These are phyloP conservation scores for Percina caprodes DNA, from an alignment of 2,113 vertebrate genomes.

Conservation along the genomic window DNA sequence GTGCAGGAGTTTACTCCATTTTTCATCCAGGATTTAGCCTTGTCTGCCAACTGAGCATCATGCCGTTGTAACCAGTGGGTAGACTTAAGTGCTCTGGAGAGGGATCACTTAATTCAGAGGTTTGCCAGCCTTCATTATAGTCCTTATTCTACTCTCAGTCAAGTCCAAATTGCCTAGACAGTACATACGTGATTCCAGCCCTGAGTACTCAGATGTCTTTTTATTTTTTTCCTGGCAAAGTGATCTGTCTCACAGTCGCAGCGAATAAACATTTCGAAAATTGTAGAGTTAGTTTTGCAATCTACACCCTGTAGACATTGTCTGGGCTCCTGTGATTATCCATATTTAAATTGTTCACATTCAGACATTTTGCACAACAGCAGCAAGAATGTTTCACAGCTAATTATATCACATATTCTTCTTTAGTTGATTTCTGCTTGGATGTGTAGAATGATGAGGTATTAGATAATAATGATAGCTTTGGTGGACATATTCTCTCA, in stretches of 20 bases:
- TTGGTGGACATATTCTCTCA: not conserved
- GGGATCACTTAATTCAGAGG: conserved; percentile 39
- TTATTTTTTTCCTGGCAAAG: conserved; percentile 18
- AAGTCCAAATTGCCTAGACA: conserved; percentile 28
- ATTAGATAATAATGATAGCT: conserved; percentile 30
- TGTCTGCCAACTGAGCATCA: conserved; percentile 40
- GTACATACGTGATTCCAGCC: conserved; percentile 25
- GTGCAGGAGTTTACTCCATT: conserved; percentile 18
- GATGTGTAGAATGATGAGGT: conserved; percentile 8
- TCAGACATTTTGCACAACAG: not conserved
- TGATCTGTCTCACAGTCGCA: not conserved
- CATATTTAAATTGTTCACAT: not conserved
- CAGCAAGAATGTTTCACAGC: not conserved
- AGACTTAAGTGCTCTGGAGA: conserved; percentile 38
- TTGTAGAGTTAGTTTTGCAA: conserved; percentile 10
- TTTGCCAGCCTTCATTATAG: conserved; percentile 44
- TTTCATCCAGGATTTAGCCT: conserved; percentile 35
- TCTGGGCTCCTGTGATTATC: not conserved
- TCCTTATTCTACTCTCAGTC: conserved; percentile 4
- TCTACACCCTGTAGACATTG: not conserved
- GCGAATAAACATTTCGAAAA: not conserved
- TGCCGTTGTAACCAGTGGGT: conserved; percentile 40
- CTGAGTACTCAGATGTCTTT: conserved; percentile 29
- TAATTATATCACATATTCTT: not conserved
- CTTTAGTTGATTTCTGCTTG: conserved; percentile 14